A percentile compares a stretch with the other conserved stretches of the same genome.
Conservation (phyloP, 2,888 invertebrate species). For the Eristalis arbustorum region DNA sequence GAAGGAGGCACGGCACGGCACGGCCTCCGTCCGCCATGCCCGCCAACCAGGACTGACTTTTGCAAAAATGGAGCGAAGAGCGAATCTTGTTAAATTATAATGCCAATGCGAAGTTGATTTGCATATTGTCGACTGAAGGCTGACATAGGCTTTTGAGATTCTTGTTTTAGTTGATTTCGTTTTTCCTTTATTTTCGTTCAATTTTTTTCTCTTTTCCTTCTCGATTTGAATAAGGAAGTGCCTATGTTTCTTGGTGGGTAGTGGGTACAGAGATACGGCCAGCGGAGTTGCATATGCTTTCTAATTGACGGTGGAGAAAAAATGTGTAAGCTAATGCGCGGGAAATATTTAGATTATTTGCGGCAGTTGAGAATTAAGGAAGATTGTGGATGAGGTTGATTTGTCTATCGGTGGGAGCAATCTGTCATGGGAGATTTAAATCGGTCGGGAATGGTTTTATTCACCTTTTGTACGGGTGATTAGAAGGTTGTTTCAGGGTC, state of each 20-base stretch:
- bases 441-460: too few relatives aligned
- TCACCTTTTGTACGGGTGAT: too few relatives aligned
- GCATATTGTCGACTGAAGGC: conserved; percentile 40
- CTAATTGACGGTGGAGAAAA: background rate
- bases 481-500: too few relatives aligned
- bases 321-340: background rate
- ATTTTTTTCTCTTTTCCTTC: background rate
- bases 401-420: background rate
- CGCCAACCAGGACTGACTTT: conserved; percentile 1
- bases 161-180: conserved; percentile 7
- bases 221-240: background rate
- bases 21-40: background rate
- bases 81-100: conserved; percentile 18
- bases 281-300: background rate
- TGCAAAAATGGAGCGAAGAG: conserved; percentile 10
- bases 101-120: conserved; percentile 35
- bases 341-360: background rate
- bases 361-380: background rate
- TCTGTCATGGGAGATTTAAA: background rate
- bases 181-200: background rate
- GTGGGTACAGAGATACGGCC: background rate
- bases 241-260: background rate
- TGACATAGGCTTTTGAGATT: conserved; percentile 40
- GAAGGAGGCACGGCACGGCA: conserved; percentile 3
- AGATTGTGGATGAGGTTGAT: background rate